A percentile compares a stretch with the other conserved stretches of the same genome.
phyloP scores from a whole-genome alignment of 2,888 invertebrate species.

The Agrotis segetum region DNA sequence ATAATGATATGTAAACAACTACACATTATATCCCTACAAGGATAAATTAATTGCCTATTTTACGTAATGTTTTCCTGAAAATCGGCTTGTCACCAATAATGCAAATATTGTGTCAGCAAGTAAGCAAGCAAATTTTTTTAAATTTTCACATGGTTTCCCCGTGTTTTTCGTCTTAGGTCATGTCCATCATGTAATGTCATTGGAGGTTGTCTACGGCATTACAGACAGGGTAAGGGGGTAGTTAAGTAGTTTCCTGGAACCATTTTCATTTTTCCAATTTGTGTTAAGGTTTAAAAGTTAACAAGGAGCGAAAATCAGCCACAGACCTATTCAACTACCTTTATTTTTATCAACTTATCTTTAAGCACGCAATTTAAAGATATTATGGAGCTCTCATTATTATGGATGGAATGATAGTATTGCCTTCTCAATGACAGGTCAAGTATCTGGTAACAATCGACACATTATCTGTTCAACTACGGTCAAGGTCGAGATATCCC shows the following conservation, averaged over 20 bases:
- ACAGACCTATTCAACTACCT: background rate
- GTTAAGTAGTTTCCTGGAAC: background rate
- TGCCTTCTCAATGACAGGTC: conserved; percentile 54
- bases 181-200: background rate
- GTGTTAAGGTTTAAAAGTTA: too few species aligned
- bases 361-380: conserved; percentile 5
- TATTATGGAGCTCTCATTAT: conserved; percentile 21
- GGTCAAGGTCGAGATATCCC: conserved; percentile 66
- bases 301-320: background rate
- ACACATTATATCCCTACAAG: too few species aligned
- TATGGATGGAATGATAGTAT: conserved; percentile 31
- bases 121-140: background rate
- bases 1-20: conserved; percentile 4
- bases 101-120: conserved; percentile 5
- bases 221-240: background rate
- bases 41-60: background rate
- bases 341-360: background rate
- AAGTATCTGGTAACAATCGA: conserved; percentile 60
- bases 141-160: background rate
- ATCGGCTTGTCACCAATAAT: background rate
- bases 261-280: background rate
- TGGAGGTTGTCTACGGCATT: background rate
- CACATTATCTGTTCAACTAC: conserved; percentile 53
- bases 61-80: conserved; percentile 13
- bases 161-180: background rate